Conservation (phyloP, 2,113 vertebrate genomes). For the Hystrix brachyura region DNA sequence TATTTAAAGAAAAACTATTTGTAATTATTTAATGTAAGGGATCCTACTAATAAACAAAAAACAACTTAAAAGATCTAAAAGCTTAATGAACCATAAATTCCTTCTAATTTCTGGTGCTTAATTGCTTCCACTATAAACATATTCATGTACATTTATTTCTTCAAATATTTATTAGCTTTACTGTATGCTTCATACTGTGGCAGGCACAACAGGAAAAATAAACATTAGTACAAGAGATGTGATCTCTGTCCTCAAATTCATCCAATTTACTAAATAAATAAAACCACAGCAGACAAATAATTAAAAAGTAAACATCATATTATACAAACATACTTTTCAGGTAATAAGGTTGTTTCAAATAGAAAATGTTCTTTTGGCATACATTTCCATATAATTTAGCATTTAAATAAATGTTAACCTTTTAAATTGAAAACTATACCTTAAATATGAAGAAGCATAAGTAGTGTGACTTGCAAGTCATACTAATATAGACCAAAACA, state of each 20-base stretch:
- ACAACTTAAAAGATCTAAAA: conserved; percentile 29
- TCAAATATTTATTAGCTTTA: neutral
- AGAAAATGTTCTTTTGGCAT: neutral
- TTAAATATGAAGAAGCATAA: neutral
- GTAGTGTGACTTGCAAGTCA: neutral
- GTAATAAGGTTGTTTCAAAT: neutral
- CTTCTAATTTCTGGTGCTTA: neutral
- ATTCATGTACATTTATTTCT: neutral
- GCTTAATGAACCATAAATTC: neutral
- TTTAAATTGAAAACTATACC: neutral
- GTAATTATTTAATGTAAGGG: neutral
- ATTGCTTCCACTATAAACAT: neutral
- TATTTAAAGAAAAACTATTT: neutral
- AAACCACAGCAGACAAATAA: neutral
- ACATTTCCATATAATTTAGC: neutral
- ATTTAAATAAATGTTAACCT: neutral
- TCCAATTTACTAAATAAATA: conserved; percentile 3
- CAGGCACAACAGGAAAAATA: neutral
- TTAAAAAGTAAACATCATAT: neutral
- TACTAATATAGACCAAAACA: neutral
- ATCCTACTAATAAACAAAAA: conserved; percentile 23
- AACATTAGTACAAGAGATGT: neutral
- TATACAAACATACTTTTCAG: neutral
- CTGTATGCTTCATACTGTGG: neutral
- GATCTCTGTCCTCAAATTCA: neutral